Percentiles rank a stretch among this genome's conserved stretches.
phyloP scores from a whole-genome alignment of 1,140 invertebrate genomes.

The Phenacoccus solenopsis region DNA sequence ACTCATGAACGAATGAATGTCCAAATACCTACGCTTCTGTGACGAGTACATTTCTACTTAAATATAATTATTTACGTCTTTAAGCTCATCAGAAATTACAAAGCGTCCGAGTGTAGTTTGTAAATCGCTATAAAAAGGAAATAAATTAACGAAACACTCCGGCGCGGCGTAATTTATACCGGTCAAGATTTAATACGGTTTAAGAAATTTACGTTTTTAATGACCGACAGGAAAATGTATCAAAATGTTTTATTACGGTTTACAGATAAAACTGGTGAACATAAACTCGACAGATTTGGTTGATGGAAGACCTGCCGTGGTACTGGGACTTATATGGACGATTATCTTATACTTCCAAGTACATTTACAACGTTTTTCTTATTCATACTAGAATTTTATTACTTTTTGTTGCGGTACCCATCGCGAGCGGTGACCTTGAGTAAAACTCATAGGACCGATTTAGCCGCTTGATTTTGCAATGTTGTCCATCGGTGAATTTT shows the following conservation, averaged over 20 bases:
- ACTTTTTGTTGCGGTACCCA: background rate
- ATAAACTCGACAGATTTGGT: slow-evolving; percentile 97
- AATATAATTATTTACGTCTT: too few relatives aligned
- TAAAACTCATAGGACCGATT: too few relatives aligned
- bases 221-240: slow-evolving; percentile 71
- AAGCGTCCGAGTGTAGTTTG: too few relatives aligned
- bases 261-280: slow-evolving; percentile 92
- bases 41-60: too few relatives aligned
- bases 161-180: background rate
- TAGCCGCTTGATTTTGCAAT: background rate
- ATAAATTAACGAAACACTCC: too few relatives aligned
- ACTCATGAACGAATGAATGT: background rate
- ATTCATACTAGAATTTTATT: background rate
- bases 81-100: too few relatives aligned
- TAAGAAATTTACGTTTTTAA: background rate
- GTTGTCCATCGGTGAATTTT: background rate
- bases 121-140: too few relatives aligned
- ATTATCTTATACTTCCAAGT: slow-evolving; percentile 99
- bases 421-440: background rate
- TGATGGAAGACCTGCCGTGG: slow-evolving; percentile 92
- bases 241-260: slow-evolving; percentile 33
- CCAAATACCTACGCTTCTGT: background rate
- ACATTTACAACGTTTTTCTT: slow-evolving; percentile 29
- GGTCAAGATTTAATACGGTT: background rate
- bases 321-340: slow-evolving; percentile 96